Base-by-base conservation (phyloP, 2,797 vertebrate genomes). In the Pseudochaenichthys georgianus region DNA sequence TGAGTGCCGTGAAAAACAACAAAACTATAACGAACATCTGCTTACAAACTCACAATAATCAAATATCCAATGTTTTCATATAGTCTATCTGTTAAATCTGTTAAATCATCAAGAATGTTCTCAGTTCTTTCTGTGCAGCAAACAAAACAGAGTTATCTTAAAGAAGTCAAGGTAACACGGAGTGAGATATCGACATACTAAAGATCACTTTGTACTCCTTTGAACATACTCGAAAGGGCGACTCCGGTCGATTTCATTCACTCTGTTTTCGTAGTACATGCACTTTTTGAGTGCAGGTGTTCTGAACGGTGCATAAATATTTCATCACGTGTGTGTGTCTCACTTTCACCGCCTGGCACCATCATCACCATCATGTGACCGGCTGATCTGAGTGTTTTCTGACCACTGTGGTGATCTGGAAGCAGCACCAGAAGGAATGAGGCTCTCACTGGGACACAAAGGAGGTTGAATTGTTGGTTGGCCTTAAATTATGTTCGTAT, bases 321-420 rank as follows among this genome's bases (percentile, higher is more conserved):
- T 74, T 72, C 2, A 13, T 53, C 69, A 3, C 48, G 8, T 47
- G 59, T n/a, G 12, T 67, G 63, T 61, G 15, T 66, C 1, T 59
- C 13, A 57, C 48, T 70, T 65, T 68, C 80, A 21, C 63, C 48
- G 68, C 62, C 68, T 51, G 58, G 69, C 42, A 46, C 70, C 38
- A 5, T 21, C 21, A 21, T 21, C 21, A 21, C 21, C 21, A 15
- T 80, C 78, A 75, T 64, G 48, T 84, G 82, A 77, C 52, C 8
- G 13, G 46, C 21, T 48, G 45, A 62, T 81, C 13, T 3, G 60
- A 53, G 48, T 38, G n/a, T 70, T 55, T 73, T 52, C 67, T 57
- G 31, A 62, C 9, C 31, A 52, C 48, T 9, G 13, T 42, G 17
- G 38, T 5, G 17, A 64, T n/a, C 17, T 2, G 3, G 16, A 12